A percentile compares a stretch with the other conserved stretches of the same genome.
Conservation (phyloP, 2,797 vertebrate genomes). For the Gymnodraco acuticeps region DNA sequence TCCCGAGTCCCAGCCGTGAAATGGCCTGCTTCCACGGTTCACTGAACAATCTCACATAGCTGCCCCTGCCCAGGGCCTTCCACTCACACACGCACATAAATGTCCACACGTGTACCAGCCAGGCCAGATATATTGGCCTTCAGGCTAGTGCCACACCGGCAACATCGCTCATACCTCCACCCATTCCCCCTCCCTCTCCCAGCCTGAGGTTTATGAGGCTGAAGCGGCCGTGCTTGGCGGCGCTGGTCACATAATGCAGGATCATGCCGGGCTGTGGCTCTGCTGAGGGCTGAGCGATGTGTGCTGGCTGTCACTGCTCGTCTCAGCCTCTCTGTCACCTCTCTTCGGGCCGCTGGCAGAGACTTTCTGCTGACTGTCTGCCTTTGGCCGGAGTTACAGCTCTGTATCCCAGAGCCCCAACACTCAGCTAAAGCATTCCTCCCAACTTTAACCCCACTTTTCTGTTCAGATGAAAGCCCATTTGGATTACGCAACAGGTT, state of each 20-base stretch:
- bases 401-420: conserved; percentile 31
- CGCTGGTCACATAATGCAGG: conserved; percentile 56
- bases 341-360: conserved; percentile 64
- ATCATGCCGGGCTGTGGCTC: conserved; percentile 51
- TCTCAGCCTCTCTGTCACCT: conserved; percentile 71
- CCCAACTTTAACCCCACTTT: conserved; percentile 12
- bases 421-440: conserved; percentile 12
- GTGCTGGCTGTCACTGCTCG: conserved; percentile 67
- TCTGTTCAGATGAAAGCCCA: not conserved
- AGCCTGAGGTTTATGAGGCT: conserved; percentile 28
- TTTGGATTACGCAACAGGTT: conserved; percentile 1
- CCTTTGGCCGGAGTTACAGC: conserved; percentile 52
- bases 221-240: conserved; percentile 42
- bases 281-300: conserved; percentile 56
- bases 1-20: conserved; percentile 69
- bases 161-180: conserved; percentile 45
- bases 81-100: conserved; percentile 7
- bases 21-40: conserved; percentile 72
- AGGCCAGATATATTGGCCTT: conserved; percentile 40
- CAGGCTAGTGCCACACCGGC: conserved; percentile 34
- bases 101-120: conserved; percentile 34
- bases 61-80: conserved; percentile 24
- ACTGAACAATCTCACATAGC: conserved; percentile 62
- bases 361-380: conserved; percentile 72
- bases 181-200: conserved; percentile 20